These are phyloP conservation scores for Dryomyza anilis DNA, from an alignment of 2,888 invertebrate species.

Conservation along the genomic window DNA sequence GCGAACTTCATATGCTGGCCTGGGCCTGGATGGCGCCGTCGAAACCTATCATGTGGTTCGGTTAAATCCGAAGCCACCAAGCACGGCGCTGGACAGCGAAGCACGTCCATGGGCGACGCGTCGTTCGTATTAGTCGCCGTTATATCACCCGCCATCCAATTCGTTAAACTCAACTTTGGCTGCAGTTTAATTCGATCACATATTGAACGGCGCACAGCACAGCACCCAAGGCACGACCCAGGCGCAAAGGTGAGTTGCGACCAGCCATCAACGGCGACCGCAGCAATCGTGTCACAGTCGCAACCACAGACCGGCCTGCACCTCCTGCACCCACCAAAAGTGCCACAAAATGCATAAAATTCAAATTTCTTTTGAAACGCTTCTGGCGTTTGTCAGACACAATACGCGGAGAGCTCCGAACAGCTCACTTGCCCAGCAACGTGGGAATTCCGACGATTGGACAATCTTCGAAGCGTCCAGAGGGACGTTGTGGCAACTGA, in stretches of 20 bases:
- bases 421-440: neutral
- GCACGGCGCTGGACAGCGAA: neutral
- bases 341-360: slow-evolving; percentile 36
- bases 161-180: neutral
- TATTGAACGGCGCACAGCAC: neutral
- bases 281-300: too few species aligned
- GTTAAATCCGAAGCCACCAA: neutral
- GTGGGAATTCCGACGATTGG: slow-evolving; percentile 22
- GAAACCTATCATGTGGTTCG: too few species aligned
- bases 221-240: slow-evolving; percentile 8
- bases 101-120: neutral
- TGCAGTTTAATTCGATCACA: neutral
- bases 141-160: neutral
- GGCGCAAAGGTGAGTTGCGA: neutral
- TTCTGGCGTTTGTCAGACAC: slow-evolving; percentile 48
- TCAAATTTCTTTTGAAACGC: slow-evolving; percentile 53
- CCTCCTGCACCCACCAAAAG: neutral
- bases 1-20: too few species aligned
- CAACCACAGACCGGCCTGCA: neutral
- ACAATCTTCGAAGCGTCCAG: neutral
- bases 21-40: neutral
- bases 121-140: neutral
- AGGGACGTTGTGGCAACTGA: neutral
- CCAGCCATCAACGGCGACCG: neutral
- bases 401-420: neutral